Evolutionary conservation across 2,797 vertebrate species (phyloP).

Genomic region (Cryptoprocta ferox): DNA sequence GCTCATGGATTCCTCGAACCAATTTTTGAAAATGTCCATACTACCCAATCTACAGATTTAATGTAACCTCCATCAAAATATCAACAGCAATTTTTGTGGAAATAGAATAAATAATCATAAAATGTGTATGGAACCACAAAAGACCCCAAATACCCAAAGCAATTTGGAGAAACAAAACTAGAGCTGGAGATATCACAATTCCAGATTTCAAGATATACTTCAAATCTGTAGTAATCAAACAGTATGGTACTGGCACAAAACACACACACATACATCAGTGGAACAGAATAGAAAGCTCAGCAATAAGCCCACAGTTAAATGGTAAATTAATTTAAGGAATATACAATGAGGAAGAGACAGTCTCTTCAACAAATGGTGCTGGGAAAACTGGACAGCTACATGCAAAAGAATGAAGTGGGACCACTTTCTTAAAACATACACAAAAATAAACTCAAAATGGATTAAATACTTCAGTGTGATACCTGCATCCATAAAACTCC

Average conservation of each 20-base stretch:
- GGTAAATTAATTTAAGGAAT: not conserved
- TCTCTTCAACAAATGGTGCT: not conserved
- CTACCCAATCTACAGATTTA: no score
- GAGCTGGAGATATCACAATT: not conserved
- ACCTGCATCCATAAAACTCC: not conserved
- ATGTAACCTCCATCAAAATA: no score
- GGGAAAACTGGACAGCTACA: not conserved
- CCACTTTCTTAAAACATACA: not conserved
- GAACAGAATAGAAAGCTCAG: not conserved
- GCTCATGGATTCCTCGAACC: not conserved
- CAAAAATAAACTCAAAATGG: not conserved
- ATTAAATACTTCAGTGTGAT: not conserved
- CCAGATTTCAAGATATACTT: not conserved
- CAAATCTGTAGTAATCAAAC: not conserved
- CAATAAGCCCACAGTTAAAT: not conserved
- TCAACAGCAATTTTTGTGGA: not conserved
- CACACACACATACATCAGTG: not conserved
- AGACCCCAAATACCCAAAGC: not conserved
- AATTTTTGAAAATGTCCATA: no score
- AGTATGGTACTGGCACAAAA: not conserved
- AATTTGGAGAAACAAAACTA: not conserved
- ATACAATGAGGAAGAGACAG: not conserved
- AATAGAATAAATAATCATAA: not conserved
- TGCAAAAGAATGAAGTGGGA: not conserved
- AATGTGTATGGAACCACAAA: not conserved